Base-by-base conservation (phyloP, 2,888 invertebrate genomes). In the Hirtodrosophila histrioides region DNA sequence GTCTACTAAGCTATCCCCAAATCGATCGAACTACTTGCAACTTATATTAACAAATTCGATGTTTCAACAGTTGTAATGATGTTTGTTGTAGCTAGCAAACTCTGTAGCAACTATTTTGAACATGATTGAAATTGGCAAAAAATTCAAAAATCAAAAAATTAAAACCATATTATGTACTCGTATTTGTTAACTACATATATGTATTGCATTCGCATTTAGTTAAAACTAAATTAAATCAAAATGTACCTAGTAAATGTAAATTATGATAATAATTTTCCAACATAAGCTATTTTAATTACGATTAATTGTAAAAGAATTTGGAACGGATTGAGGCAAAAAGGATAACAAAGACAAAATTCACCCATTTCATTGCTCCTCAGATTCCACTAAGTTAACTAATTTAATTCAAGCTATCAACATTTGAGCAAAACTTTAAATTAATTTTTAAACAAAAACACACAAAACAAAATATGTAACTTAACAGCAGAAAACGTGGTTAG, bases 401-500 rank as follows among this genome's bases (percentile, higher is more conserved):
- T 46, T 67, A 44, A 53, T 58, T 70, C 56, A 39, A 55, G 50
- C 68, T 50, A 55, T 57, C 36, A 39, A 58, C 29, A 12, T 27
- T 45, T 45, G 35, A 40, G 45, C 40, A 43, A 10, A 48, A 10
- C 31, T 39, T 43, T 37, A 0, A 44, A 49, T 27, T 50, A 33
- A 58, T 44, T 62, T 48, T 33, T 2, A 49, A 49, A 65, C 33
- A 11, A 57, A 63, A 17, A 63, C 33, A 40, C 55, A 57, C n/a
- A 69, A 53, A 49, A 67, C 61, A 69, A 60, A 54, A 50, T 46
- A 44, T 54, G 41, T 49, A 75, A 80, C 55, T 69, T 81, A 86
- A 75, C 78, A 82, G 70, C 75, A 86, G 76, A 74, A 88, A 86
- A 88, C 76, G 86, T 90, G 90, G 89, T 89, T 90, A 90, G 90